Conservation (phyloP, 2,888 invertebrate genomes). For the Ochlodes sylvanus region DNA sequence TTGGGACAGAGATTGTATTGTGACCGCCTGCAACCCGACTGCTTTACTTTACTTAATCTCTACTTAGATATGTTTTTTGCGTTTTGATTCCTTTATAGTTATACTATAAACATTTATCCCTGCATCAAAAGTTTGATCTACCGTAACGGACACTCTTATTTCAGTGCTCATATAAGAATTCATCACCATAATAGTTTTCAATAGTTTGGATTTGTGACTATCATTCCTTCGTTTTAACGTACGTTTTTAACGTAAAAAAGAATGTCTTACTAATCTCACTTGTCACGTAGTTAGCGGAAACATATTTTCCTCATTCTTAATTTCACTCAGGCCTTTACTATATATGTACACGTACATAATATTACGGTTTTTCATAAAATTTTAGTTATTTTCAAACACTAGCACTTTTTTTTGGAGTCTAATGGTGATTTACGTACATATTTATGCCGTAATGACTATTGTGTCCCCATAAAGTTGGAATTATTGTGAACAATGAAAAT, state of each 20-base stretch:
- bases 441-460: conserved; percentile 13
- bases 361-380: conserved; percentile 19
- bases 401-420: conserved; percentile 6
- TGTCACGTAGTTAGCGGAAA: conserved; percentile 37
- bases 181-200: not conserved
- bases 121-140: not conserved
- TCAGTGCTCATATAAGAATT: not conserved
- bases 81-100: conserved; percentile 27
- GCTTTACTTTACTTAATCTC: conserved; percentile 47
- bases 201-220: too few species aligned
- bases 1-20: conserved; percentile 73
- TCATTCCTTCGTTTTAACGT: too few species aligned
- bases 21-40: conserved; percentile 52
- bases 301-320: conserved; percentile 41
- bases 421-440: conserved; percentile 22
- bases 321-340: conserved; percentile 21
- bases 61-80: conserved; percentile 44
- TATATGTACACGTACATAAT: conserved; percentile 9
- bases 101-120: not conserved
- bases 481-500: conserved; percentile 31
- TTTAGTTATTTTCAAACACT: conserved; percentile 5
- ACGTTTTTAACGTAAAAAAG: not conserved
- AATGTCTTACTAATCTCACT: not conserved
- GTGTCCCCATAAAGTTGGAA: conserved; percentile 28
- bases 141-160: conserved; percentile 1